Evolutionary conservation across 2,113 vertebrate species (phyloP).

Genomic region (Pungitius pungitius): DNA sequence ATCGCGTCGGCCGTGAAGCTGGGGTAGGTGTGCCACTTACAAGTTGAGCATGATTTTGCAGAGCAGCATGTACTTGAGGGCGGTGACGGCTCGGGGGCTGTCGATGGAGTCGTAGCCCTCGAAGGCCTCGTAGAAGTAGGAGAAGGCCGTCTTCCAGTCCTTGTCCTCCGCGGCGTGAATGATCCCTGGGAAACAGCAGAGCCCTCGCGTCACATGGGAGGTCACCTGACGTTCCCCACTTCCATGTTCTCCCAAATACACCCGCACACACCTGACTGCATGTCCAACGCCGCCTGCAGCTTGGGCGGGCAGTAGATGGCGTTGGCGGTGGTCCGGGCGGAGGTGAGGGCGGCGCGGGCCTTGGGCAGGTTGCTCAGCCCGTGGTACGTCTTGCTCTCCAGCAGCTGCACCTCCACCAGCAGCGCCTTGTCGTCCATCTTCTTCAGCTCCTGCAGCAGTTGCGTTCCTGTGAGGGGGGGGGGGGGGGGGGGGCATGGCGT

Average conservation of each 20-base stretch:
- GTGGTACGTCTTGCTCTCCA: slow-evolving; percentile 98
- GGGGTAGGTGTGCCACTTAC: slow-evolving; percentile 67
- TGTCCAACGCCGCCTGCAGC: slow-evolving; percentile 95
- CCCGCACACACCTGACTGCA: slow-evolving; percentile 89
- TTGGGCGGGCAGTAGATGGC: slow-evolving; percentile 98
- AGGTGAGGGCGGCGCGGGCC: slow-evolving; percentile 94
- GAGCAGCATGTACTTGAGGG: slow-evolving; percentile 97
- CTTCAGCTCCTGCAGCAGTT: slow-evolving; percentile 93
- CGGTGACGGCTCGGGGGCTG: slow-evolving; percentile 92
- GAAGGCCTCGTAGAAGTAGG: slow-evolving; percentile 97
- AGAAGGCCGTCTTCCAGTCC: slow-evolving; percentile 98
- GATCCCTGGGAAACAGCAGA: slow-evolving; percentile 82
- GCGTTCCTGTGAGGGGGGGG: slow-evolving; percentile 84
- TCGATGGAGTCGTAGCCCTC: slow-evolving; percentile 96
- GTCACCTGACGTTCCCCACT: no score
- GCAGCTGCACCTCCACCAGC: slow-evolving; percentile 95
- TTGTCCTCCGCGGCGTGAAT: slow-evolving; percentile 97
- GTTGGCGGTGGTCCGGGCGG: slow-evolving; percentile 95
- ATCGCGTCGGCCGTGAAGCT: no score
- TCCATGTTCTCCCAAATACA: neutral
- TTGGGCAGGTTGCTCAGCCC: slow-evolving; percentile 96
- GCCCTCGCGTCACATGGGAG: neutral
- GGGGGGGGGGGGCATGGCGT: no score
- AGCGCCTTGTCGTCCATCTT: slow-evolving; percentile 99
- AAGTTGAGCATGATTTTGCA: slow-evolving; percentile 97